A percentile compares a stretch with the other conserved stretches of the same genome.
phyloP scores from a whole-genome alignment of 2,888 invertebrate genomes.

The Trissolcus japonicus region DNA sequence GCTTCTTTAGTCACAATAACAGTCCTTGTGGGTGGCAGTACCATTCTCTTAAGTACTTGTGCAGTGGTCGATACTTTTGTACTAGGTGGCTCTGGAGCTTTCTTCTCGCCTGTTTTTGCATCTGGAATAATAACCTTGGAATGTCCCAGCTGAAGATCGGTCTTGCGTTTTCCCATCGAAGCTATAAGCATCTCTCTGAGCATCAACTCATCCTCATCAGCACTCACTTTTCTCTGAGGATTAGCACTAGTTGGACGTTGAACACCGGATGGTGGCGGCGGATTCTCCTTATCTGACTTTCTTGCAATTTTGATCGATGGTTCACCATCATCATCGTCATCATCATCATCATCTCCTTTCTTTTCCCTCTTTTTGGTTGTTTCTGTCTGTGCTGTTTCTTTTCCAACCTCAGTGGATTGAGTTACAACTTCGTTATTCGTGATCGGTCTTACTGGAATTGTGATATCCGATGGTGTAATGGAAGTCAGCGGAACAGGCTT shows the following conservation, averaged over 20 bases:
- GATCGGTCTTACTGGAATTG: not conserved
- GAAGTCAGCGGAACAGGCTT: conserved; percentile 32
- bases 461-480: conserved; percentile 1
- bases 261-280: not conserved
- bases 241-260: not conserved
- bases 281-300: not conserved
- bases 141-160: not conserved
- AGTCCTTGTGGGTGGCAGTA: not conserved
- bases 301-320: conserved; percentile 1
- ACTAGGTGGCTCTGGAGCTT: not conserved
- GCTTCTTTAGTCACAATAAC: not conserved
- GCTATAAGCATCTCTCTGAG: conserved; percentile 69
- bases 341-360: not conserved
- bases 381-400: not conserved
- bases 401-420: not conserved
- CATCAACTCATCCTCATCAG: conserved; percentile 73
- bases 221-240: conserved; percentile 63
- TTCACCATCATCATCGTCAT: not conserved
- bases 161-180: conserved; percentile 68
- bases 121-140: not conserved
- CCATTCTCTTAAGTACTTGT: not conserved
- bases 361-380: not conserved
- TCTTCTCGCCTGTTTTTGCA: not conserved
- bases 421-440: not conserved
- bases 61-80: not conserved